Base-by-base conservation (phyloP, 1,140 invertebrate genomes). In the Macrobrachium nipponense region DNA sequence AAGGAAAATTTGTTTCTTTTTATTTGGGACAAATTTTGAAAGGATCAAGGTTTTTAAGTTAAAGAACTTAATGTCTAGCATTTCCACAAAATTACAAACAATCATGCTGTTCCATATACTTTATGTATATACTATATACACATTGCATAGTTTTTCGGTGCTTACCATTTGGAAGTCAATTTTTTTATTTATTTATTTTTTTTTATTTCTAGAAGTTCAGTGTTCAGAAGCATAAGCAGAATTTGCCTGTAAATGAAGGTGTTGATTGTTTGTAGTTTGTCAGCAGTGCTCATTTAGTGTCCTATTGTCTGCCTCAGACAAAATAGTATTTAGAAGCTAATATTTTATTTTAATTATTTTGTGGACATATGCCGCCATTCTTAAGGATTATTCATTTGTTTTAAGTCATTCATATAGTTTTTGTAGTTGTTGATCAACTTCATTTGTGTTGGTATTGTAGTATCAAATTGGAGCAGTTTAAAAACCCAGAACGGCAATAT, bases 211-310 rank as follows among this genome's bases (percentile, higher is more conserved):
- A 80, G 51, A 78, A 80, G 36, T 73, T 80, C 17, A 60, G 43
- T 62, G 72, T 61, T 75, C 15, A 58, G 23, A 64, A 62, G n/a
- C 66, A 58, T 58, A 64, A 72, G 85, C 76, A 58, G 60, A 82
- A 77, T 81, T 77, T 81, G 68, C 76, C 61, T 87, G 79, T 43
- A 77, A 66, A 51, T 66, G 61, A 86, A 80, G 12, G 79, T 44
- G 43, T 64, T 81, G 85, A 87, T 87, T 87, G 85, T 87, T 87
- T 87, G 85, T 82, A 87, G 72, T 81, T 77, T n/a, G n/a, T 15
- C 85, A 87, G 85, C 85, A 87, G 85, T 87, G 85, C 85, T 87
- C 85, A 87, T 81, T 87, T 87, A 87, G 85, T 87, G 85, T 87
- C 85, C 85, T 87, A 87, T 68, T 87, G 85, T 87, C 78, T 82